Evolutionary conservation across 2,113 vertebrate species (phyloP).

Genomic region (Catharus minimus): DNA sequence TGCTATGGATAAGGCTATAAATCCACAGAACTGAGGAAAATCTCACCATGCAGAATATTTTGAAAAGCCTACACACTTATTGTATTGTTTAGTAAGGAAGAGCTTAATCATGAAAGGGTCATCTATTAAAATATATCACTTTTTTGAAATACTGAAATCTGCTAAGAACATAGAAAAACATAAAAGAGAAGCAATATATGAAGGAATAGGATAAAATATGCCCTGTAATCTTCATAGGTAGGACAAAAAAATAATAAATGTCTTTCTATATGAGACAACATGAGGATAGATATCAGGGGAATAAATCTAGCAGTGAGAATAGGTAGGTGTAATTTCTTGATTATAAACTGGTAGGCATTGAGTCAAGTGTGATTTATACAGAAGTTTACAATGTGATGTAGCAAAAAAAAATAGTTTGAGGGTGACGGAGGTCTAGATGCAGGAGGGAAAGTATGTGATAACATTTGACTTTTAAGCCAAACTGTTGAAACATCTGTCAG

Average conservation of each 20-base stretch:
- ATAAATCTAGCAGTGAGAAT: not conserved
- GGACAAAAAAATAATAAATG: not conserved
- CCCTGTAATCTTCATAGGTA: not conserved
- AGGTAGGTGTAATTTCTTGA: not conserved
- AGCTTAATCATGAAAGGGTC: not conserved
- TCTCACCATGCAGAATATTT: not conserved
- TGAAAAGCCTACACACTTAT: not conserved
- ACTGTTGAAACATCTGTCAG: not conserved
- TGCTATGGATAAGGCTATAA: not conserved
- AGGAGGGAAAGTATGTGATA: not conserved
- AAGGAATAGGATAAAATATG: not conserved
- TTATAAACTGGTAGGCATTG: not conserved
- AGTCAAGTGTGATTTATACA: not conserved
- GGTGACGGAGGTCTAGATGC: not conserved
- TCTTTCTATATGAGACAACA: not conserved
- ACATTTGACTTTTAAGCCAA: not conserved
- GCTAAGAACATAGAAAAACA: not conserved
- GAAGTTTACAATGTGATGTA: not conserved
- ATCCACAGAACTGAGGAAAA: not conserved
- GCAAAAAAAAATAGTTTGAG: not conserved
- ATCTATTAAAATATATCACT: not conserved
- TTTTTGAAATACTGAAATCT: not conserved
- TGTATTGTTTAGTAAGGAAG: not conserved
- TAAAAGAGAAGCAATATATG: not conserved
- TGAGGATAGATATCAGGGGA: not conserved